These are phyloP conservation scores for Babyrousa celebensis DNA, from an alignment of 2,797 vertebrate species.

Conservation along the genomic window DNA sequence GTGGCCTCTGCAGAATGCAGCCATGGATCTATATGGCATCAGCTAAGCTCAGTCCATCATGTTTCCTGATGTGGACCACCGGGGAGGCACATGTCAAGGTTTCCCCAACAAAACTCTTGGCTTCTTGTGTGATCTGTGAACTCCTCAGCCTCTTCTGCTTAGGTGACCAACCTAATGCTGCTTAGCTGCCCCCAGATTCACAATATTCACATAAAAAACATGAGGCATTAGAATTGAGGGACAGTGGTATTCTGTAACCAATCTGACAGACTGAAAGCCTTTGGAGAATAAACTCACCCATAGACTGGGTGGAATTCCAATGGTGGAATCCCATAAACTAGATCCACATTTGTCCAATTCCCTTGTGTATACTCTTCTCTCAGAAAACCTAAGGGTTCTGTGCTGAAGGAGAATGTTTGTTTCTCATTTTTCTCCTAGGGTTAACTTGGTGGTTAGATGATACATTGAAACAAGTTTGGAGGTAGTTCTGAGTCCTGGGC, in stretches of 20 bases:
- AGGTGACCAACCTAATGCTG: neutral
- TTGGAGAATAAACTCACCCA: neutral
- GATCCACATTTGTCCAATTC: neutral
- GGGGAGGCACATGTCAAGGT: neutral
- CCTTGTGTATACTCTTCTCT: neutral
- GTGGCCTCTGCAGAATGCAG: neutral
- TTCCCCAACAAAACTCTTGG: neutral
- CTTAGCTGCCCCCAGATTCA: neutral
- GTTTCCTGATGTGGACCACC: neutral
- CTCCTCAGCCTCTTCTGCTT: neutral
- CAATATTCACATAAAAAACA: neutral
- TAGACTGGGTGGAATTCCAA: neutral
- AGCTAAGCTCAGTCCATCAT: neutral
- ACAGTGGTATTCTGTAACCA: neutral
- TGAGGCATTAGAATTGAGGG: neutral
- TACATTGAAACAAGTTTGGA: neutral
- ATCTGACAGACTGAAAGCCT: neutral
- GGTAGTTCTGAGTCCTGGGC: neutral
- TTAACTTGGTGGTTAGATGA: neutral
- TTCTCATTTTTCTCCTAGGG: neutral
- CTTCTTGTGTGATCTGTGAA: neutral
- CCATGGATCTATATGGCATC: no score
- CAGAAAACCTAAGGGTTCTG: neutral
- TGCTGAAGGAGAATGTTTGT: neutral
- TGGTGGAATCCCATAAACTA: neutral